Evolutionary conservation across 2,113 vertebrate genomes (phyloP).

Genomic region (Laticauda laticaudata): DNA sequence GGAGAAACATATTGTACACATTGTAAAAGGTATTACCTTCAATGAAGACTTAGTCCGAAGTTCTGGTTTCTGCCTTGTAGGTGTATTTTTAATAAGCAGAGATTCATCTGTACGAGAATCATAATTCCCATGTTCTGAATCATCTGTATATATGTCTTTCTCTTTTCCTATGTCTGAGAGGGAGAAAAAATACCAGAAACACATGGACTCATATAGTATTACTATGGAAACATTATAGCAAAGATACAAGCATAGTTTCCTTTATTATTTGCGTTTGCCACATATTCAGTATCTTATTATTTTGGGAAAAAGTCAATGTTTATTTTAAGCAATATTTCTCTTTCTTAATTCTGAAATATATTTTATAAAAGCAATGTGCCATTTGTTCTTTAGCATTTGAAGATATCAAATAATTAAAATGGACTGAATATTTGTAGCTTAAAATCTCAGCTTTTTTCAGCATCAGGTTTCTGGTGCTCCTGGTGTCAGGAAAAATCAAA

Average conservation of each 20-base stretch:
- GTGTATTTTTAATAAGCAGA: slow-evolving; percentile 80
- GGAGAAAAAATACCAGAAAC: slow-evolving; percentile 51
- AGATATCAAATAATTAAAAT: neutral
- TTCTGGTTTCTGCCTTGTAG: slow-evolving; percentile 77
- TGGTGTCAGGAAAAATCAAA: neutral
- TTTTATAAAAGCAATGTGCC: neutral
- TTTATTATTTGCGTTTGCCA: neutral
- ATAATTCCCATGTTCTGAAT: slow-evolving; percentile 83
- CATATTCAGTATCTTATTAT: neutral
- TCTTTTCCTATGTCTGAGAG: slow-evolving; percentile 78
- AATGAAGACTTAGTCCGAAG: slow-evolving; percentile 78
- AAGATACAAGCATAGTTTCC: slow-evolving; percentile 18
- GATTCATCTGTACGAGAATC: slow-evolving; percentile 82
- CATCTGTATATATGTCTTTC: slow-evolving; percentile 80
- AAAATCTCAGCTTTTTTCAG: neutral
- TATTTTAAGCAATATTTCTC: neutral
- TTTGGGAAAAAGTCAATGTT: neutral
- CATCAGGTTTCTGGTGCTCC: neutral
- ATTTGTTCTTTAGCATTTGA: neutral
- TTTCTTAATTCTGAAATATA: neutral
- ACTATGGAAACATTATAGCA: slow-evolving; percentile 1
- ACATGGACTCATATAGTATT: slow-evolving; percentile 31
- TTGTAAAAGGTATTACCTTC: slow-evolving; percentile 72
- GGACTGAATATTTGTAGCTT: neutral
- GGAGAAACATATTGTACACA: neutral